Percentiles rank a stretch among this genome's conserved stretches.
Evolutionary conservation across 2,888 invertebrate species (phyloP).

Genomic region (Epirrita christyi): DNA sequence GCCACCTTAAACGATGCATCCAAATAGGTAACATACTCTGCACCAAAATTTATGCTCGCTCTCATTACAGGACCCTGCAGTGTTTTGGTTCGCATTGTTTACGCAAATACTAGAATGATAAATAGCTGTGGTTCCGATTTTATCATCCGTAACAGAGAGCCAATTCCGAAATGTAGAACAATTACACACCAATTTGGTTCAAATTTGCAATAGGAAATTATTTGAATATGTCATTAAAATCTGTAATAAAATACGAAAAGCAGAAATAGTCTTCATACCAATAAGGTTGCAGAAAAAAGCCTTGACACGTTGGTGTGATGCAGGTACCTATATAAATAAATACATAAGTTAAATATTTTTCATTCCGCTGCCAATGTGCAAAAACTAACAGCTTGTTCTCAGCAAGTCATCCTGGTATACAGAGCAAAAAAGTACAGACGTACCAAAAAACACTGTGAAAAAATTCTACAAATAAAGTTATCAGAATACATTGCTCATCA

Average conservation of each 20-base stretch:
- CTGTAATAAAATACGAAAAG: background rate
- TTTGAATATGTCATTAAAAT: background rate
- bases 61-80: slow-evolving; percentile 29
- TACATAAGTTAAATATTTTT: background rate
- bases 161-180: slow-evolving; percentile 18
- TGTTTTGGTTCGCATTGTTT: slow-evolving; percentile 31
- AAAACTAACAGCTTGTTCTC: slow-evolving; percentile 1
- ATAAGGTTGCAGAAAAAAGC: background rate
- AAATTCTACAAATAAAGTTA: slow-evolving; percentile 1
- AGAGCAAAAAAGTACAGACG: background rate
- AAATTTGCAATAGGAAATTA: background rate
- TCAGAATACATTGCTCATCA: background rate
- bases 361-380: background rate
- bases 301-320: too few species aligned
- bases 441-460: slow-evolving; percentile 5
- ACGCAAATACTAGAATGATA: slow-evolving; percentile 33
- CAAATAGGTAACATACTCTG: slow-evolving; percentile 12
- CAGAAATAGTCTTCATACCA: background rate
- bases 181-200: slow-evolving; percentile 7
- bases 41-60: slow-evolving; percentile 26
- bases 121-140: slow-evolving; percentile 30
- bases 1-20: too few species aligned
- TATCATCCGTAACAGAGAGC: slow-evolving; percentile 25
- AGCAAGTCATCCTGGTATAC: background rate
- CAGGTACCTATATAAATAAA: too few species aligned